Percentiles rank a stretch among this genome's conserved stretches.
Conservation (phyloP, 2,797 vertebrate species). For the Malurus leucopterus region DNA sequence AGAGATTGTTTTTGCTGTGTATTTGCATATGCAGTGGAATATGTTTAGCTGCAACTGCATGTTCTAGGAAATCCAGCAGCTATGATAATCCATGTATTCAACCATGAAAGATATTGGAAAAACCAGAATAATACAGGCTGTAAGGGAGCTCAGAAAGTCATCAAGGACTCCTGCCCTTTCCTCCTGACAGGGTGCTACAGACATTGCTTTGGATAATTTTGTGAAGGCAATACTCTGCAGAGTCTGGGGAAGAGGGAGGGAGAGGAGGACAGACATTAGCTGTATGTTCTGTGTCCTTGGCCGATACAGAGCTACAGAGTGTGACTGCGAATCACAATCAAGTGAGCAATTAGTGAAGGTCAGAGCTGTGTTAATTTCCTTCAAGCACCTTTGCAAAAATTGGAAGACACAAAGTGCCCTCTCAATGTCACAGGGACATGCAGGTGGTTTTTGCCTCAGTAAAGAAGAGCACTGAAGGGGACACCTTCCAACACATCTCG, state of each 20-base stretch:
- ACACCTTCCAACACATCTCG: neutral
- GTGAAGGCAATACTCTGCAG: neutral
- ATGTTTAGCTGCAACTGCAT: neutral
- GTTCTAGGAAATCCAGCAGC: neutral
- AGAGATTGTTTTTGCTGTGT: neutral
- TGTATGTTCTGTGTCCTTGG: neutral
- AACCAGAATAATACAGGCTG: neutral
- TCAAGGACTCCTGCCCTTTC: neutral
- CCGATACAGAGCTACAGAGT: neutral
- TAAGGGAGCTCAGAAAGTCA: neutral
- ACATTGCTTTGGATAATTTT: neutral
- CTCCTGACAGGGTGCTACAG: neutral
- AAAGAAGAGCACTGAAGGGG: neutral
- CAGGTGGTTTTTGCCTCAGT: neutral
- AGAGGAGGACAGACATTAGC: neutral
- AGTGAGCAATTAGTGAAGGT: constrained; percentile 6
- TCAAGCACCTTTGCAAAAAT: neutral
- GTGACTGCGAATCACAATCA: neutral
- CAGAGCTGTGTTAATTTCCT: neutral
- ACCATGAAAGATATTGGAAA: neutral
- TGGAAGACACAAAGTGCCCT: neutral
- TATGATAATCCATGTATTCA: neutral
- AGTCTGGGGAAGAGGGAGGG: neutral
- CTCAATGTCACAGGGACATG: neutral
- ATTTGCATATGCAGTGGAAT: neutral